Percentiles rank a stretch among this genome's conserved stretches.
phyloP scores from a whole-genome alignment of 53 echinoderm and acorn worm genomes.

The Luidia sarsii region DNA sequence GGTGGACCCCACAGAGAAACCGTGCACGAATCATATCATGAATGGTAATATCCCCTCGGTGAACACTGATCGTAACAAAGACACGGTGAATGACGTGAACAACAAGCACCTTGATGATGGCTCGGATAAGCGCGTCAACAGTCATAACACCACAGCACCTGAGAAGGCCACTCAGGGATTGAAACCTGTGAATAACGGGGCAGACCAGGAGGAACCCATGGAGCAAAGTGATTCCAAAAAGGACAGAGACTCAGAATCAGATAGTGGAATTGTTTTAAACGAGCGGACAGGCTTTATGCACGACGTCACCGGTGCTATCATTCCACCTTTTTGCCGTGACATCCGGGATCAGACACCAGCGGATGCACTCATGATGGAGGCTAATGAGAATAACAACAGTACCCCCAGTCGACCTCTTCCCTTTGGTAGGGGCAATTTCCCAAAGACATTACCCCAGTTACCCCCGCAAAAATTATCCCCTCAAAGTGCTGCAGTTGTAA shows the following conservation, averaged over 20 bases:
- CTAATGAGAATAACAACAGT: constrained; percentile 18
- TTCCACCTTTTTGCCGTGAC: constrained; percentile 46
- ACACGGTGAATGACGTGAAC: not conserved
- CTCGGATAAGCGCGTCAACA: not conserved
- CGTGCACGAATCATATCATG: constrained; percentile 21
- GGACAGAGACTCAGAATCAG: constrained; percentile 35
- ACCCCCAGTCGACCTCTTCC: not conserved
- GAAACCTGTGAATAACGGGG: too few species aligned
- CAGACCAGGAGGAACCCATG: constrained; percentile 26
- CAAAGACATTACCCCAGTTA: too few species aligned
- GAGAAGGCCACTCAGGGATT: not conserved
- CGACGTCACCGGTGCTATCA: constrained; percentile 29
- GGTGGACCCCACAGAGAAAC: constrained; percentile 3
- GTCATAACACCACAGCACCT: constrained; percentile 1
- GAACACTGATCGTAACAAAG: not conserved
- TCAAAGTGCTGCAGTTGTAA: not conserved
- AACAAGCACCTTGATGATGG: constrained; percentile 1
- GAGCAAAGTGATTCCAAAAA: constrained; percentile 17
- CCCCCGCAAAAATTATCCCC: too few species aligned
- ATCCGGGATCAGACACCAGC: constrained; percentile 43
- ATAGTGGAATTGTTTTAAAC: constrained; percentile 28
- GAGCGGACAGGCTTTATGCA: constrained; percentile 30
- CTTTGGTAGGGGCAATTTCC: too few species aligned
- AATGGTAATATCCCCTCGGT: constrained; percentile 28
- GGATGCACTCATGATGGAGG: not conserved